Evolutionary conservation across 1,140 invertebrate genomes (phyloP), one percentile per base, ranked within the genome.

Genomic region (Drosophila mauritiana): DNA sequence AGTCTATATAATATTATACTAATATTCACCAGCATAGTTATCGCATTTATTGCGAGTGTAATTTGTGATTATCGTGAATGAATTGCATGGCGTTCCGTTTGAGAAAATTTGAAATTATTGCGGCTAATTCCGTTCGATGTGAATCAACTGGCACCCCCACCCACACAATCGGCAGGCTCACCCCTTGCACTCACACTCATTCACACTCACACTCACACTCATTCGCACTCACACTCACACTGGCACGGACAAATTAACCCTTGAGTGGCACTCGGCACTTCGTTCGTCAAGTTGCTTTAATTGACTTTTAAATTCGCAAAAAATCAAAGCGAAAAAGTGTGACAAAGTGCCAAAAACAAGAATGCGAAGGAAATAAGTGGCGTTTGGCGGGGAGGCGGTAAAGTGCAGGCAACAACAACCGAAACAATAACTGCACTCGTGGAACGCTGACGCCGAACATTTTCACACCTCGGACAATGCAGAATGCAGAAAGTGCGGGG

Each of bases 271-370:
- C 84, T 88, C 77, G 68, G 72, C 68, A 72, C 51, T 78, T 62
- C 76, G 82, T 56, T 75, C 77, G 76, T 88, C 83, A 88, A 88
- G 83, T 88, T 80, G 84, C 79, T 88, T 88, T 88, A 88, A 88
- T 88, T 88, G 84, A 88, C 84, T 88, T 88, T 88, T 84, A 88
- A 89, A 88, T 83, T 86, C 59, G 59, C 63, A 82, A 76, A 88
- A 89, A 80, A 88, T 88, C 83, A 88, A 89, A 88, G 84, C 76
- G 64, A 77, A 84, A 78, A 65, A 75, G 73, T 73, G 68, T 73
- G 74, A 79, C 83, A 76, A 78, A 78, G 76, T 78, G 74, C 74
- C 75, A 39, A 58, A 75, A 75, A 75, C 43, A 67, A 51, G 37
- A 34, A 15, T 31, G 15, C 46, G 7, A 13, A 42, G 34, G 7